Evolutionary conservation across 2,888 invertebrate genomes (phyloP).

Genomic region (Noctua pronuba): DNA sequence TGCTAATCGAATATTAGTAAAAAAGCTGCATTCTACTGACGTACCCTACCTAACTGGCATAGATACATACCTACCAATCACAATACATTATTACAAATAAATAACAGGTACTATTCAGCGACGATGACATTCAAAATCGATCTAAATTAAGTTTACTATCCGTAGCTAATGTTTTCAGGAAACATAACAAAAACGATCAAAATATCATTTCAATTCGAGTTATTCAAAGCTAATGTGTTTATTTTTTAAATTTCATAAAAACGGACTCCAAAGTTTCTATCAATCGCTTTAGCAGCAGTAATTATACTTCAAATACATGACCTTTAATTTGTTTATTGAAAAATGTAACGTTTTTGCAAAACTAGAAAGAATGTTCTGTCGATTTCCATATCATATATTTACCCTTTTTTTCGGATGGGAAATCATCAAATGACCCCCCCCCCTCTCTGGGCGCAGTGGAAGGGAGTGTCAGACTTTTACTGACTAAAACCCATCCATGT

Average conservation of each 20-base stretch:
- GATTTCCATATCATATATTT: background rate
- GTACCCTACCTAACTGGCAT: background rate
- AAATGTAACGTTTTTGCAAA: background rate
- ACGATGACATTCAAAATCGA: conserved; percentile 15
- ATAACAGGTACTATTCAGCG: background rate
- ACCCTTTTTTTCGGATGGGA: too few relatives aligned
- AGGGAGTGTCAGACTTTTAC: too few relatives aligned
- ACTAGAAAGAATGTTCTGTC: background rate
- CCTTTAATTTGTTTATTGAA: background rate
- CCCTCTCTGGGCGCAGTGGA: too few relatives aligned
- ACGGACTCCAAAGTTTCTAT: too few relatives aligned
- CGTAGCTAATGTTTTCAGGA: conserved; percentile 20
- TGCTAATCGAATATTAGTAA: background rate
- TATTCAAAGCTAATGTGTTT: too few relatives aligned
- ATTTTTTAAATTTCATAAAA: too few relatives aligned
- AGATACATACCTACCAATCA: background rate
- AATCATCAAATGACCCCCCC: too few relatives aligned
- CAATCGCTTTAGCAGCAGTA: background rate
- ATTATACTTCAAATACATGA: background rate
- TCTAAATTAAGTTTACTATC: conserved; percentile 5
- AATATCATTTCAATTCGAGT: conserved; percentile 4
- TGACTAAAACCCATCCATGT: too few relatives aligned
- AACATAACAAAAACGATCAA: conserved; percentile 11
- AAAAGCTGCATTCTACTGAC: background rate
- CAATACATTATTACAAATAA: background rate